Evolutionary conservation across 2,113 vertebrate species (phyloP).

Genomic region (Pteruthius melanotis): DNA sequence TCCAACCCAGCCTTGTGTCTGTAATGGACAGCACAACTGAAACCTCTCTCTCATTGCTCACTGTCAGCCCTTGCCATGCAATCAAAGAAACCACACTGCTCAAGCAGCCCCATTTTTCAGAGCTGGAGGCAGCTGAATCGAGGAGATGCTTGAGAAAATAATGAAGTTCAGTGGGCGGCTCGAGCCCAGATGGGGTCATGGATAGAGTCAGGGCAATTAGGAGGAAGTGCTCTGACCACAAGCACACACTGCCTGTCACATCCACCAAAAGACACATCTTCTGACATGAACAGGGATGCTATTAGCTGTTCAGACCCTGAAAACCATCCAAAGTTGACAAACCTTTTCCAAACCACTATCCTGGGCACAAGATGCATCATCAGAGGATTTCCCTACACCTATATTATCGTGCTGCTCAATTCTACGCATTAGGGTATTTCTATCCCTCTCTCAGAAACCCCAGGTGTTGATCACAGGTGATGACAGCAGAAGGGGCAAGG

Average conservation of each 20-base stretch:
- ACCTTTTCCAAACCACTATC: constrained; percentile 30
- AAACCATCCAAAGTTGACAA: not conserved
- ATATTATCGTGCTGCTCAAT: not conserved
- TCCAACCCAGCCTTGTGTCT: not conserved
- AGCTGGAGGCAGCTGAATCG: not conserved
- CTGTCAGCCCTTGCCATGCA: not conserved
- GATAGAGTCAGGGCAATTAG: not conserved
- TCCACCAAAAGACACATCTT: not conserved
- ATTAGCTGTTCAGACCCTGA: not conserved
- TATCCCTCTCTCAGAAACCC: not conserved
- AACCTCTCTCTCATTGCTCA: not conserved
- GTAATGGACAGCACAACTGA: not conserved
- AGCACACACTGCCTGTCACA: not conserved
- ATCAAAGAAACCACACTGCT: not conserved
- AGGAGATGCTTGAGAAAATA: not conserved
- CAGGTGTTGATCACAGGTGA: not conserved
- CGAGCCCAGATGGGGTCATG: not conserved
- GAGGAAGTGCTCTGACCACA: constrained; percentile 26
- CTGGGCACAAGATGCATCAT: not conserved
- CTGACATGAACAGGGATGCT: not conserved
- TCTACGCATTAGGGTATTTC: not conserved
- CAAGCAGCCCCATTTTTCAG: not conserved
- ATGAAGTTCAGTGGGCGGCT: rapidly evolving
- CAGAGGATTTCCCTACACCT: constrained; percentile 9
- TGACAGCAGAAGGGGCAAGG: not conserved